Evolutionary conservation across 2,888 invertebrate genomes (phyloP), one percentile per base, ranked within the genome.

Genomic region (Caenorhabditis virilis): DNA sequence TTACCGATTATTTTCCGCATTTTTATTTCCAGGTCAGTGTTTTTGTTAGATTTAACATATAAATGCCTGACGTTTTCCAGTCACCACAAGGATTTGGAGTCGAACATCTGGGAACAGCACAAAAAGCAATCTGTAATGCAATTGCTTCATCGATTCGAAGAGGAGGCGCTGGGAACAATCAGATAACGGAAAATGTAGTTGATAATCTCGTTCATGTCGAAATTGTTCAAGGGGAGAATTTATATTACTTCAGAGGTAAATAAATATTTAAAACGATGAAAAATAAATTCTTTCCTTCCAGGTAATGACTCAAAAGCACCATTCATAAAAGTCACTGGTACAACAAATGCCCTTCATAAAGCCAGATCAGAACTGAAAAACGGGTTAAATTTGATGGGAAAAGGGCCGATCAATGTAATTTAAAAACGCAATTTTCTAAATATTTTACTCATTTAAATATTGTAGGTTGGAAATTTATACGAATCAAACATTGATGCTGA

Each of bases 401-500:
- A 38, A 20, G 69, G 68, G 27, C 43, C 55, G 6, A 43, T 64
- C 2, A 69, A 63, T 38, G 70, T 75, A n/a, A n/a, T n/a, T n/a
- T n/a, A n/a, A n/a, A n/a, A n/a, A n/a, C n/a, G n/a, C n/a, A n/a
- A n/a, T n/a, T n/a, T n/a, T n/a, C n/a, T n/a, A n/a, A n/a, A n/a
- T n/a, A n/a, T n/a, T n/a, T n/a, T n/a, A n/a, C n/a, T n/a, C n/a
- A n/a, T n/a, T n/a, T n/a, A n/a, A n/a, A n/a, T n/a, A n/a, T n/a
- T n/a, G n/a, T n/a, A n/a, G n/a, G n/a, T n/a, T 26, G 73, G 68
- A 15, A 72, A 57, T 15, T 42, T 76, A 11, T 92, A 89, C 86
- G 98, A 99, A 86, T 91, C 91, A 42, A 98, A 99, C 85, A 92
- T 99, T 74, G 98, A 98, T 85, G 95, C 94, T 86, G 97, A 98